Evolutionary conservation across 2,797 vertebrate genomes (phyloP), one percentile per base, ranked within the genome.

Genomic region (Poecilia velifera): DNA sequence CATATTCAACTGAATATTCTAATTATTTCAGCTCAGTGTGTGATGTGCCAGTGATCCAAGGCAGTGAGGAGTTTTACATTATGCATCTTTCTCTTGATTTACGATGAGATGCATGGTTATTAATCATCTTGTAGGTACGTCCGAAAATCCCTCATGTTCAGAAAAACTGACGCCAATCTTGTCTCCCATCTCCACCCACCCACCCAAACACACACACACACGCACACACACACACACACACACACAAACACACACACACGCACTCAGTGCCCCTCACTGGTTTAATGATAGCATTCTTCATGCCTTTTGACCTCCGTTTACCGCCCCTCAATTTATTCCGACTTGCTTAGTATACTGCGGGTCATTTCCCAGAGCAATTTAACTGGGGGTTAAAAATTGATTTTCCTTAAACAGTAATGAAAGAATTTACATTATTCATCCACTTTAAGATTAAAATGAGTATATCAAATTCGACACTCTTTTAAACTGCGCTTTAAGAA

Each of bases 361-460:
- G 76, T 80, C 77, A 76, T 89, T 88, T 89, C 82, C 51, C 75
- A 49, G 36, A 51, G 77, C 82, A 76, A 90, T 88, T 90, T 86
- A 88, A 90, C 74, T 84, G 47, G 39, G 49, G 77, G 78, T 94
- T 90, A 91, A 92, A 93, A 72, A 91, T 90, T 59, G 71, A 91
- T 93, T 94, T 90, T 2, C 49, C 76, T 62, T 41, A 88, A 92
- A 89, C 76, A 83, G 79, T 84, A 85, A 85, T 82, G 53, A 78
- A 82, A 57, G 72, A 85, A 84, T 89, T 87, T 92, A 88, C 83
- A 93, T 93, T 92, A 92, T 93, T 93, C 87, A 95, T 92, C 72
- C 74, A 85, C 79, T 87, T 85, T 80, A 88, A 91, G 84, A 92
- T 89, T 90, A 90, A 88, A 89, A 90, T 76, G 73, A 71, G 71